phyloP scores from a whole-genome alignment of 37 sponge, comb jelly and placozoan genomes.

The Cladorhizidae sp. region DNA sequence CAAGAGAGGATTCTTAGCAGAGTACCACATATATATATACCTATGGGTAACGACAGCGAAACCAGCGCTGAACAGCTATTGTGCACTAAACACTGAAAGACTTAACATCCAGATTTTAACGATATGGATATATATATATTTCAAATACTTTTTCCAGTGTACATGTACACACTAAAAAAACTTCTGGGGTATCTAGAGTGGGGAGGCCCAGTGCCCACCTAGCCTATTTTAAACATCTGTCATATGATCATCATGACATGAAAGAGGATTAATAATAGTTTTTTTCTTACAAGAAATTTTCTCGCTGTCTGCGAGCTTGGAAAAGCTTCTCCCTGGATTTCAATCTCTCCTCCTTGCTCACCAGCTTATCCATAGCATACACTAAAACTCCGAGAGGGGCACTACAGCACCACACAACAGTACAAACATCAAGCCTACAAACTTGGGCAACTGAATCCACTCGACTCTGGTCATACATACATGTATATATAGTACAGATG shows the following conservation, averaged over 20 bases:
- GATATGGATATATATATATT: background rate
- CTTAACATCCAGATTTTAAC: background rate
- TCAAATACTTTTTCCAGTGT: background rate
- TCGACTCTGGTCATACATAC: too few relatives aligned
- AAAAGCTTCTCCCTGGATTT: slow-evolving; percentile 15
- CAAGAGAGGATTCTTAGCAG: too few relatives aligned
- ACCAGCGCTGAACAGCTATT: too few relatives aligned
- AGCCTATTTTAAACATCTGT: background rate
- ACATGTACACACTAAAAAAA: too few relatives aligned
- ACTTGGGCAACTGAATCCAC: too few relatives aligned
- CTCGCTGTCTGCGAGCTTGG: slow-evolving; percentile 1
- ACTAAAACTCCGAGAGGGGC: slow-evolving; percentile 50
- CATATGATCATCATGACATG: background rate
- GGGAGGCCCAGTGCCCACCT: too few relatives aligned
- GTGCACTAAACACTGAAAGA: too few relatives aligned
- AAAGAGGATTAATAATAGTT: background rate
- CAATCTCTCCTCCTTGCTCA: slow-evolving; percentile 39
- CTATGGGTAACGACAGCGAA: too few relatives aligned
- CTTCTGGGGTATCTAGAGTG: too few relatives aligned
- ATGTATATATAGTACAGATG: too few relatives aligned
- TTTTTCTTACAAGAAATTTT: slow-evolving; percentile 10
- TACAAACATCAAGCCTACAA: too few relatives aligned
- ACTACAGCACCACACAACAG: slow-evolving; percentile 3
- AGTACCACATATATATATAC: too few relatives aligned
- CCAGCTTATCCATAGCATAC: slow-evolving; percentile 41